Evolutionary conservation across 2,113 vertebrate species (phyloP), one percentile per base, ranked within the genome.

Genomic region (Myotis yumanensis): DNA sequence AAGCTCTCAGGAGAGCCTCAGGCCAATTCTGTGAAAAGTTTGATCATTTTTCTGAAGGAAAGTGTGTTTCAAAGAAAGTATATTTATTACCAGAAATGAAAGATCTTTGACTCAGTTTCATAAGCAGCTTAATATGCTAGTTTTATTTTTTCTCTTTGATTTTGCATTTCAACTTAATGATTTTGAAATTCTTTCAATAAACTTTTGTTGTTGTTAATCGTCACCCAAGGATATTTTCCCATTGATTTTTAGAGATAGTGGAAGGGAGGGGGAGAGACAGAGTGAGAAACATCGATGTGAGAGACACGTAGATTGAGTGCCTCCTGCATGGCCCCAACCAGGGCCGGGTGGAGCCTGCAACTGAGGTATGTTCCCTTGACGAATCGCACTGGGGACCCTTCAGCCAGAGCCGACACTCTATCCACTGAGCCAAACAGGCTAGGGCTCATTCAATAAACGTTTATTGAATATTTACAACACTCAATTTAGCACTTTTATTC

Each of bases 51-150:
- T 90, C 89, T 94, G 81, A 94, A 92, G 93, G 92, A 92, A 90
- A 91, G 28, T 73, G 40, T 93, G 37, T 93, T 96, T 97, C 96
- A 95, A 95, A 97, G 95, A 97, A 96, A 62, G 75, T 71, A 62
- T 51, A 51, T 96, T 91, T 51, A 51, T 96, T 91, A 87, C 92
- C 54, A 94, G 95, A 97, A 96, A 90, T 93, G 93, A 93, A 91
- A 75, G 77, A 20, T 87, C 82, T 94, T 91, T 84, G 66, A 54
- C 75, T 95, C 85, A 68, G 92, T 97, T 96, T 96, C 91, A 82
- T 87, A 94, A 71, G 69, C 62, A 90, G 23, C 88, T 94, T 93
- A 89, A 90, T 90, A 86, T 88, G 23, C 72, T 93, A 77, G 83
- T 80, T 90, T 95, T 62, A 51, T 96, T 87, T 93, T 73, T 16